Conservation (phyloP, 1,140 invertebrate genomes). For the Magallana gigas region DNA sequence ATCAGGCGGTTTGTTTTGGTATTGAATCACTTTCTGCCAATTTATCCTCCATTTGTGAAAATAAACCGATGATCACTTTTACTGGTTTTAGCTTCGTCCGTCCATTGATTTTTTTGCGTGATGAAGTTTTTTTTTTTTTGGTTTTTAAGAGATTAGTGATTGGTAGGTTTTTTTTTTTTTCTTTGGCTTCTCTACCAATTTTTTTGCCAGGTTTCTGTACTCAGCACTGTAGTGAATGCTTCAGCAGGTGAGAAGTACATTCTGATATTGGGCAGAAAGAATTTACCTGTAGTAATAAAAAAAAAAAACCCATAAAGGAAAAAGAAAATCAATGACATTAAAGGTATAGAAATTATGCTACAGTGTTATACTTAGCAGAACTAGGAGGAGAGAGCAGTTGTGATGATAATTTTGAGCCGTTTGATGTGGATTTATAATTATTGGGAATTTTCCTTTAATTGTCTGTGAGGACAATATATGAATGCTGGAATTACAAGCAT, state of each 20-base stretch:
- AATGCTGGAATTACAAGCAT: too few relatives aligned
- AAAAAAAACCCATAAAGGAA: background rate
- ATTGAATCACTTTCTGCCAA: conserved; percentile 4
- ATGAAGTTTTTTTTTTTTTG: background rate
- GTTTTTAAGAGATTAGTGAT: conserved; percentile 14
- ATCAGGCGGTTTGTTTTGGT: background rate
- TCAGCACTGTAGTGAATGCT: too few relatives aligned
- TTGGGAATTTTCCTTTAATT: too few relatives aligned
- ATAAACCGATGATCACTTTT: conserved; percentile 29
- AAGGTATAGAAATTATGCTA: too few relatives aligned
- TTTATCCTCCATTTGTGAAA: conserved; percentile 34
- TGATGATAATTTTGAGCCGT: too few relatives aligned
- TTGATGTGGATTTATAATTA: too few relatives aligned
- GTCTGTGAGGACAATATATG: too few relatives aligned
- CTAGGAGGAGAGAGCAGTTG: too few relatives aligned
- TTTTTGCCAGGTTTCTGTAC: too few relatives aligned
- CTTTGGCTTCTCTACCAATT: background rate
- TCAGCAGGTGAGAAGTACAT: too few relatives aligned
- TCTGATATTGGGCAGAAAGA: too few relatives aligned
- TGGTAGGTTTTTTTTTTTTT: background rate
- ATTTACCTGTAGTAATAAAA: conserved; percentile 21
- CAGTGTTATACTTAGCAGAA: too few relatives aligned
- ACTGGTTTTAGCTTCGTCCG: background rate
- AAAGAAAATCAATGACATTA: background rate
- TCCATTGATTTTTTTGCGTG: background rate